Base-by-base conservation (phyloP, 1,140 invertebrate species). In the Meloidogyne exigua region DNA sequence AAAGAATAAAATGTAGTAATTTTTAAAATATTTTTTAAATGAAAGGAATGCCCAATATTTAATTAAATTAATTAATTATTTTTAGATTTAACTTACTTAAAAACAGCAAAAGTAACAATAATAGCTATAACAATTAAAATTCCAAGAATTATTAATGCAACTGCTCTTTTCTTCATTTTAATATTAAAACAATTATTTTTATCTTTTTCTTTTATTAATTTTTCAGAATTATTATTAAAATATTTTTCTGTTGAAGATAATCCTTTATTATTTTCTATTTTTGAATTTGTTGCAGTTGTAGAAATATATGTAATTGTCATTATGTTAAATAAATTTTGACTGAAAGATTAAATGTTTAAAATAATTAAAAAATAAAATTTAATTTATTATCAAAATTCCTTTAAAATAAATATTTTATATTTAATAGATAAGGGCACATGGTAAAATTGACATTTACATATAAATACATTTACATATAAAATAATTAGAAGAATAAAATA, bases 81-180 rank as follows among this genome's bases (percentile, higher is more conserved):
- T 12, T 23, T 5, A 57, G 21, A 42, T 32, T 21, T 18, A 12
- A 72, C 3, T 21, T 72, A 72, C 71, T 49, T 42, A 32, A 64
- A 39, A 32, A 64, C 57, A 12, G 21, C 23, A 44, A 44, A 73
- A 23, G 25, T 23, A 26, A 64, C 0, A 28, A 73, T 49, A 57
- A 73, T 49, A 57, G 57, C 71, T 7, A 15, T 28, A 26, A 73
- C 57, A 25, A 73, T 21, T 18, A 44, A 25, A 64, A 73, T 65
- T 39, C 71, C 28, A 62, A 73, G 15, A 25, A 73, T 9, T 21
- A 23, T 63, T 13, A 72, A 21, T 21, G 26, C 1, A 66, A 73
- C 36, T 18, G 57, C 65, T 21, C 2, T 42, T n/a, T 28, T 73
- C 28, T 73, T 73, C 18, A n/a, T 57, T n/a, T 57, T 57, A 15